Conservation (phyloP, 2,888 invertebrate genomes). For the Catocala fraxini region DNA sequence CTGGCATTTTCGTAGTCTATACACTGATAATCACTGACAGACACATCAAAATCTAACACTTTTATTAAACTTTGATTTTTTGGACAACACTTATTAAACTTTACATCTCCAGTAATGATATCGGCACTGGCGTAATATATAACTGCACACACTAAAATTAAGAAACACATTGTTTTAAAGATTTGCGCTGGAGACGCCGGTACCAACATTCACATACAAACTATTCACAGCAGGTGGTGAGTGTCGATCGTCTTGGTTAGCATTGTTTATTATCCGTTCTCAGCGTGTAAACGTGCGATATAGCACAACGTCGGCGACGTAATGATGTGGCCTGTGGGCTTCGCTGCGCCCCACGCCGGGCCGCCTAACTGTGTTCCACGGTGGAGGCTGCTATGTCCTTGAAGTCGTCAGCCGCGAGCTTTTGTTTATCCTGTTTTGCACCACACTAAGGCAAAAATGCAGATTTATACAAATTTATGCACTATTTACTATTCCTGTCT, state of each 20-base stretch:
- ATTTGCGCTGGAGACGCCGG: constrained; percentile 35
- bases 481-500: not conserved
- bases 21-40: constrained; percentile 64
- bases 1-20: constrained; percentile 58
- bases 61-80: constrained; percentile 68
- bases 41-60: constrained; percentile 54
- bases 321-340: constrained; percentile 55
- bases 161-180: constrained; percentile 67
- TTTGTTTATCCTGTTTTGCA: constrained; percentile 42
- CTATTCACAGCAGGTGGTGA: constrained; percentile 73
- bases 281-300: constrained; percentile 63
- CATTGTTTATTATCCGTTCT: constrained; percentile 69
- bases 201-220: constrained; percentile 43
- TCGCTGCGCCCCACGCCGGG: constrained; percentile 49
- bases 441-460: constrained; percentile 19
- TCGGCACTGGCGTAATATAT: constrained; percentile 52
- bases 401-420: constrained; percentile 51
- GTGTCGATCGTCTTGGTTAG: constrained; percentile 66
- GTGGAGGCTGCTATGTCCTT: constrained; percentile 79
- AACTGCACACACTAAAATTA: constrained; percentile 61
- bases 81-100: constrained; percentile 79
- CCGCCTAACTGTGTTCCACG: constrained; percentile 47
- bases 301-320: constrained; percentile 64
- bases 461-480: constrained; percentile 12
- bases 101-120: constrained; percentile 49